These are phyloP conservation scores for Cataglyphis albicans DNA, from an alignment of 2,888 invertebrate species.

Conservation along the genomic window DNA sequence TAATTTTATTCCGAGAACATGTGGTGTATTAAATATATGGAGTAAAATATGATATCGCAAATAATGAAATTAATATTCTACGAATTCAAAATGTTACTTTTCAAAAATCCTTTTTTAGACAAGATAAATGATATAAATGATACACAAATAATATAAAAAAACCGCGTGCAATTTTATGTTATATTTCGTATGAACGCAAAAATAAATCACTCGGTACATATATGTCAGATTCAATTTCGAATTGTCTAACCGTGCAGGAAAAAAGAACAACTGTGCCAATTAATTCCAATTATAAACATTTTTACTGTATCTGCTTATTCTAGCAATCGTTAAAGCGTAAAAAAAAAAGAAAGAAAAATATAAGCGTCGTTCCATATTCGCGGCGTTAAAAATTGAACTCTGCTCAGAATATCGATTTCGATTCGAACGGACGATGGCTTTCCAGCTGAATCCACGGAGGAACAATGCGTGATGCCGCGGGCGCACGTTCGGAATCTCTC, in stretches of 20 bases:
- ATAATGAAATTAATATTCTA: neutral
- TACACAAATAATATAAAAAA: neutral
- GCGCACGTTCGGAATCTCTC: slow-evolving; percentile 55
- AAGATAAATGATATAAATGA: neutral
- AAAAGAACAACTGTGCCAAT: neutral
- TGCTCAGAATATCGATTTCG: neutral
- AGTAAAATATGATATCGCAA: neutral
- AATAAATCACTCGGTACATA: neutral
- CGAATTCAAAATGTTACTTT: neutral
- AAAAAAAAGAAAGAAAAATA: slow-evolving; percentile 15
- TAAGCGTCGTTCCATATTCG: neutral
- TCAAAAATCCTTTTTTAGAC: neutral
- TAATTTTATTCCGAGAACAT: neutral
- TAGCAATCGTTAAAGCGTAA: neutral
- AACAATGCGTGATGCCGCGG: slow-evolving; percentile 45
- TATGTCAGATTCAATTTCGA: neutral
- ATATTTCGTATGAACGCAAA: neutral
- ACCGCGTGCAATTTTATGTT: neutral
- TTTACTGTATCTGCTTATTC: neutral
- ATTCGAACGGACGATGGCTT: slow-evolving; percentile 7
- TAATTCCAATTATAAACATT: neutral
- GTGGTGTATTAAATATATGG: neutral
- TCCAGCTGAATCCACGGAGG: slow-evolving; percentile 38
- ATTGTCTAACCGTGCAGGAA: neutral
- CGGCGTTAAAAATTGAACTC: slow-evolving; percentile 12